phyloP scores from a whole-genome alignment of 2,888 invertebrate species.

The Rotaria sp. region DNA sequence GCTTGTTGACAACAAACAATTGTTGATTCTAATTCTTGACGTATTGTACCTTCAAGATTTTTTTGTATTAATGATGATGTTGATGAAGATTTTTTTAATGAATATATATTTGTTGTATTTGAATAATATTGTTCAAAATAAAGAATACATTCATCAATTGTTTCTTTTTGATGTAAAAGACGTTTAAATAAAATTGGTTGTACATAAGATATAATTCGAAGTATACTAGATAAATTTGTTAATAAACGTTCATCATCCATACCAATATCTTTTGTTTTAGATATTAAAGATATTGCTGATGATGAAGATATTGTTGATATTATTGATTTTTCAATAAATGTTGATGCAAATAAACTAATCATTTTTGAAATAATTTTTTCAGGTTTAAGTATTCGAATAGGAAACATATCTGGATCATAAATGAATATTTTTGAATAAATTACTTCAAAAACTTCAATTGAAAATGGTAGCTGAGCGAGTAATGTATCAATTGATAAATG shows the following conservation, averaged over 20 bases:
- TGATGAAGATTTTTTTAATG: background rate
- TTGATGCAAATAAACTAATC: conserved; percentile 4
- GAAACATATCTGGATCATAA: conserved; percentile 38
- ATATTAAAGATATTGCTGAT: background rate
- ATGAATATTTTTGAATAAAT: conserved; percentile 40
- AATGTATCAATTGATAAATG: conserved; percentile 29
- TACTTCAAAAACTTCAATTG: conserved; percentile 39
- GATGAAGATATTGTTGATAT: background rate
- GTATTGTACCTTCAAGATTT: conserved; percentile 26
- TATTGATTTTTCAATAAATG: background rate
- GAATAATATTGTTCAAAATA: conserved; percentile 30
- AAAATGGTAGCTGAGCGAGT: conserved; percentile 37
- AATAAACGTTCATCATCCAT: conserved; percentile 37
- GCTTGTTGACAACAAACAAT: conserved; percentile 36
- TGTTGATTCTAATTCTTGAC: conserved; percentile 32
- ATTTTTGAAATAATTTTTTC: conserved; percentile 39
- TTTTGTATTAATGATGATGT: background rate
- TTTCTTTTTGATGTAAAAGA: conserved; percentile 33
- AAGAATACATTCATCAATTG: conserved; percentile 32
- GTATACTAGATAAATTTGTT: conserved; percentile 30
- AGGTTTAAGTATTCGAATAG: conserved; percentile 33
- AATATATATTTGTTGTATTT: background rate
- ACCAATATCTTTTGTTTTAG: background rate
- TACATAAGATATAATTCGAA: conserved; percentile 38
- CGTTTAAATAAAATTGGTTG: conserved; percentile 36